Evolutionary conservation across 1,140 invertebrate genomes (phyloP), one percentile per base, ranked within the genome.

Genomic region (Cotesia vestalis): DNA sequence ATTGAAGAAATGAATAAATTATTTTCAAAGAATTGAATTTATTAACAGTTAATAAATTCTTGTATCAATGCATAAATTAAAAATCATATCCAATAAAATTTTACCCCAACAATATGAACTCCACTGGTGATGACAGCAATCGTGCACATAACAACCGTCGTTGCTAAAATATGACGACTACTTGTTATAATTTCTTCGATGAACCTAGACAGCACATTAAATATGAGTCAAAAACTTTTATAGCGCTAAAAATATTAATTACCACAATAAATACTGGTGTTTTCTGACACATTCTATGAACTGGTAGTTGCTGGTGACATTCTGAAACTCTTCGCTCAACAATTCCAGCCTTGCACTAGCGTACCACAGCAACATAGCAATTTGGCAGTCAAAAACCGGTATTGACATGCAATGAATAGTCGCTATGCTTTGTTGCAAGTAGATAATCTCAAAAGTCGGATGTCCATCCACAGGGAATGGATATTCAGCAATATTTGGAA

Each of bases 401-500:
- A 71, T 74, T 8, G 81, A 71, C 5, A 78, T 70, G 6, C 59
- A 75, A 63, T 84, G 82, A 12, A 83, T 67, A 1, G 76, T 80
- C 6, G 69, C 76, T 1, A 81, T 69, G 35, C 76, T 74, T 55
- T 85, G 83, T 72, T 83, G 81, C 1, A 83, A 9, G 57, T 78
- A 84, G 68, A 81, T 66, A 3, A 85, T 46, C 53, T 75, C 60
- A 27, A 72, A 80, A 0, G 77, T 4, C 1, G 78, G 78, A 62
- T 75, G 76, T 0, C 61, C 8, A 12, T 80, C 66, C 0, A 78
- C 63, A 0, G 75, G 5, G 76, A 85, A 83, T 1, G 81, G 82
- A 77, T 85, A 85, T 14, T 74, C 69, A 0, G 78, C 81, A n/a
- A 76, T 53, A 3, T 79, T 78, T 2, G 83, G 81, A 17, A 83